Base-by-base conservation (phyloP, 2,888 invertebrate species). In the Stictocephala bisonia region DNA sequence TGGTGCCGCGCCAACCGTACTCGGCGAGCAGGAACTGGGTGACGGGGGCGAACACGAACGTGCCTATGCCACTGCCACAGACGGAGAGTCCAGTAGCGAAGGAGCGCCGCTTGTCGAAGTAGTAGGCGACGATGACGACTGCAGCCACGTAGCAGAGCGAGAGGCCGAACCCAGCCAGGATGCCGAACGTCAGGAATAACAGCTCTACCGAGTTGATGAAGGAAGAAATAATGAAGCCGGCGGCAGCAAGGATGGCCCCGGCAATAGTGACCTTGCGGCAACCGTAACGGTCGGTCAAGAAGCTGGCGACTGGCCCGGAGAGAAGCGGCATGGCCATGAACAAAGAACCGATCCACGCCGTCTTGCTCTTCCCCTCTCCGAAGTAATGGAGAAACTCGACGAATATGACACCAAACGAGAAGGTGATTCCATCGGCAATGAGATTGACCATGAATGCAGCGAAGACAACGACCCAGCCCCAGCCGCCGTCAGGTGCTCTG, bases 391-490 rank as follows among this genome's bases (percentile, higher is more conserved):
- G 86, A 81, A 97, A 93, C 82, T 95, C 93, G 1, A 93, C 91
- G 84, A 89, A 96, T 80, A 97, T 91, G 3, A 96, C 92, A 71
- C 97, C 97, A 84, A 96, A 96, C 77, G 94, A 94, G 85, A 96
- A 95, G 0, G 95, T 95, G 78, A 96, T 91, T 1, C 97, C 97
- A 83, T 97, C 97, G 44, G 95, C 95, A 80, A 97, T 94, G 76
- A 95, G 87, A 83, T 95, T 95, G 76, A 95, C 92, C 85, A 95
- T 88, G 83, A 97, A 96, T 0, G 95, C 91, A 24, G 94, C 94
- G 75, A 92, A 90, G 0, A 96, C 96, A 66, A 97, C 90, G 29
- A 96, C 92, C 96, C 96, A 97, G 3, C 96, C 96, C 92, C 93
- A 96, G 13, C 96, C 95, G 9, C 95, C 95, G 83, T 96, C 95